These are phyloP conservation scores for Bombus ignitus DNA, from an alignment of 1,140 invertebrate genomes.

Conservation along the genomic window DNA sequence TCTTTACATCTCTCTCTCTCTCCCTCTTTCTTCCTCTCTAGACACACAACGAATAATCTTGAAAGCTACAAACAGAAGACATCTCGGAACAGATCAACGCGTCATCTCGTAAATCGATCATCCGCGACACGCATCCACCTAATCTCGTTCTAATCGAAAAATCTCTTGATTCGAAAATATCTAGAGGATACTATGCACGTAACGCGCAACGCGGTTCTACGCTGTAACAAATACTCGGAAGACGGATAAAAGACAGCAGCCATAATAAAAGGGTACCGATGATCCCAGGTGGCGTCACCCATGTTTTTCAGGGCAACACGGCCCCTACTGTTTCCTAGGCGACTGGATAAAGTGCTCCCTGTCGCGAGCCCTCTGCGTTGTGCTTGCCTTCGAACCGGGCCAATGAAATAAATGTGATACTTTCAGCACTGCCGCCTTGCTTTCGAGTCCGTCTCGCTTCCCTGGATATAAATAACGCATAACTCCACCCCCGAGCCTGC, in stretches of 20 bases:
- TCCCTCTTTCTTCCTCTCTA: too few species aligned
- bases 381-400: conserved; percentile 18
- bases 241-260: not conserved
- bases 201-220: not conserved
- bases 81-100: not conserved
- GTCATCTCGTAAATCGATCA: not conserved
- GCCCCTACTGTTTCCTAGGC: conserved; percentile 49
- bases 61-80: not conserved
- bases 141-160: not conserved
- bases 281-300: conserved; percentile 29
- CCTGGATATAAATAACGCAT: conserved; percentile 75
- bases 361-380: conserved; percentile 51
- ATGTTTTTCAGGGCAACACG: conserved; percentile 36
- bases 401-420: conserved; percentile 70
- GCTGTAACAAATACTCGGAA: conserved; percentile 7
- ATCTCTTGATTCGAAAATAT: not conserved
- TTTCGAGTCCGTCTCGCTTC: conserved; percentile 56
- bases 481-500: conserved; percentile 54
- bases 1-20: too few species aligned
- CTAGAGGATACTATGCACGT: not conserved
- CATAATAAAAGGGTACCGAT: conserved; percentile 42
- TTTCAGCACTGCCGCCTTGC: conserved; percentile 74
- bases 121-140: not conserved
- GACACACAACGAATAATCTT: not conserved
- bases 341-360: conserved; percentile 69